Evolutionary conservation across 2,888 invertebrate species (phyloP).

Genomic region (Danaus chrysippus): DNA sequence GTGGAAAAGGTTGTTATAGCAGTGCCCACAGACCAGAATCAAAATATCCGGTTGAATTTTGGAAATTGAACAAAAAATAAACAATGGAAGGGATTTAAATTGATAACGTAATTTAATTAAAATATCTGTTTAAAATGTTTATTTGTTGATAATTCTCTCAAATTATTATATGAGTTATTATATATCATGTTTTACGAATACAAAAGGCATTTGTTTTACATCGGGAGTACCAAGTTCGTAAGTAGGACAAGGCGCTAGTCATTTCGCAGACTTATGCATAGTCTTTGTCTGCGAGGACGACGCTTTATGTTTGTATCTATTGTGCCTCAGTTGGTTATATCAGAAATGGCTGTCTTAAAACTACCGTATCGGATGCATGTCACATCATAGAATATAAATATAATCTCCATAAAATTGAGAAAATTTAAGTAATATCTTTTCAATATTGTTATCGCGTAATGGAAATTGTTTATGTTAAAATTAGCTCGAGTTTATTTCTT

Average conservation of each 20-base stretch:
- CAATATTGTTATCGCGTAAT: no score
- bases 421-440: not conserved
- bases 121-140: not conserved
- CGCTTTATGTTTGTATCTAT: slow-evolving; percentile 26
- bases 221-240: slow-evolving; percentile 15
- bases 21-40: not conserved
- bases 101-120: no score
- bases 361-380: slow-evolving; percentile 8
- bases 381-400: slow-evolving; percentile 12
- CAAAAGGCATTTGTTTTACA: slow-evolving; percentile 7
- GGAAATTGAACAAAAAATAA: not conserved
- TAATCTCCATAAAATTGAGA: not conserved
- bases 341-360: slow-evolving; percentile 25
- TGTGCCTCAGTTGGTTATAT: slow-evolving; percentile 29
- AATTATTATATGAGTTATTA: not conserved
- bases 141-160: not conserved
- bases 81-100: no score
- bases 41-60: slow-evolving; percentile 8
- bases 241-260: slow-evolving; percentile 23
- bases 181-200: not conserved
- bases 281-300: slow-evolving; percentile 24
- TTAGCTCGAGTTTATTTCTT: no score
- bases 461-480: no score
- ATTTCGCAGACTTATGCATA: slow-evolving; percentile 21
- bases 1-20: slow-evolving; percentile 19